Evolutionary conservation across 2,113 vertebrate genomes (phyloP), one percentile per base, ranked within the genome.

Genomic region (Glareola pratincola): DNA sequence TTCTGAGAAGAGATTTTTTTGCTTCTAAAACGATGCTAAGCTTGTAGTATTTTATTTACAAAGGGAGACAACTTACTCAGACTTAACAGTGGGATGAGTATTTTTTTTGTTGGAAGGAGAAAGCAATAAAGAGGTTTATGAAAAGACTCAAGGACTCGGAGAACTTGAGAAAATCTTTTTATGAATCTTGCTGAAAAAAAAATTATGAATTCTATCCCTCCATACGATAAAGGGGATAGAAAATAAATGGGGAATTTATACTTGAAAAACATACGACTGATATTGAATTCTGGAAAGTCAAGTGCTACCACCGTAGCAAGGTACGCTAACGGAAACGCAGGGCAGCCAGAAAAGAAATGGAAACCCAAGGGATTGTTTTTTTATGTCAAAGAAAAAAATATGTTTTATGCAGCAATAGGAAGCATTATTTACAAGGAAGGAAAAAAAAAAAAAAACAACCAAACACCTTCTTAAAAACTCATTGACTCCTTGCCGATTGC

Each of bases 391-490:
- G 41, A 9, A 39, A 62, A 63, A 66, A 45, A 22, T 2, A 6
- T 9, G 9, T 60, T 72, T 34, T 27, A 36, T 56, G 39, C 30
- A 73, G 66, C 20, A 73, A 84, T 67, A 32, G 11, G 34, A 72
- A 60, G 47, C 2, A 24, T 3, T 26, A 6, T 34, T 60, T 32
- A 51, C 41, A 71, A 64, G 27, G 29, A 37, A 48, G 9, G 8
- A 1, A 20, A 12, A 39, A 39, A 1, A 20, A 12, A 39, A 39
- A 45, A 15, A 15, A 39, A 23, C 11, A 1, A 39, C 1, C 12
- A 20, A 41, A 10, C 10, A 13, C 8, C 15, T 56, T 36, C 32
- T 54, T 48, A 62, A 39, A 47, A 74, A 30, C 24, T 67, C 39
- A n/a, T 4, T 67, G 45, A 41, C 17, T 47, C 14, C 51, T 64